Base-by-base conservation (phyloP, 1,140 invertebrate species). In the Neelides sp. region DNA sequence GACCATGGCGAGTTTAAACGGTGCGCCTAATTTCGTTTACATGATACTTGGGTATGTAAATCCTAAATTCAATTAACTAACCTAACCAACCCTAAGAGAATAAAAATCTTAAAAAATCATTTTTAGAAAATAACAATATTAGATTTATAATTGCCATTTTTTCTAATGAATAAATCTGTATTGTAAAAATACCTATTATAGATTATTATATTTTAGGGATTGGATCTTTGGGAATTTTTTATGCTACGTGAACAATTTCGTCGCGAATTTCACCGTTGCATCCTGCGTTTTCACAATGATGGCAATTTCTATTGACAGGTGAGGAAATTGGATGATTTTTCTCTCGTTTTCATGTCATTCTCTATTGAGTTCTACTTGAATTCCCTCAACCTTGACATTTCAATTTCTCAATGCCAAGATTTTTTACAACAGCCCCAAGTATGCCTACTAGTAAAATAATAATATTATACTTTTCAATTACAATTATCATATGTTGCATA, bases 281-380 rank as follows among this genome's bases (percentile, higher is more conserved):
- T 82, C 84, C 1, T 88, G 83, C 56, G 88, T 92, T n/a, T 86
- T 92, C 62, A 92, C 88, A 0, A 77, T 93, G 32, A 84, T 84
- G 17, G 81, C 80, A 37, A 85, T 86, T 56, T 82, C 81, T 1
- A 78, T 84, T 62, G 82, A 86, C 67, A 82, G 82, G 82, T 85
- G 68, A 75, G 73, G n/a, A n/a, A n/a, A n/a, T n/a, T n/a, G n/a
- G n/a, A n/a, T n/a, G n/a, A n/a, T n/a, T n/a, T n/a, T n/a, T n/a
- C n/a, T n/a, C n/a, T n/a, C n/a, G n/a, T n/a, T n/a, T n/a, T n/a
- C n/a, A n/a, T n/a, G n/a, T n/a, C n/a, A n/a, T n/a, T n/a, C n/a
- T n/a, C n/a, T n/a, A n/a, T n/a, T n/a, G n/a, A n/a, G n/a, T n/a
- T n/a, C n/a, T n/a, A n/a, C n/a, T n/a, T n/a, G n/a, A n/a, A n/a